These are phyloP conservation scores for Montipora foliosa DNA, from an alignment of 64 coral and sea anemone species.

Conservation along the genomic window DNA sequence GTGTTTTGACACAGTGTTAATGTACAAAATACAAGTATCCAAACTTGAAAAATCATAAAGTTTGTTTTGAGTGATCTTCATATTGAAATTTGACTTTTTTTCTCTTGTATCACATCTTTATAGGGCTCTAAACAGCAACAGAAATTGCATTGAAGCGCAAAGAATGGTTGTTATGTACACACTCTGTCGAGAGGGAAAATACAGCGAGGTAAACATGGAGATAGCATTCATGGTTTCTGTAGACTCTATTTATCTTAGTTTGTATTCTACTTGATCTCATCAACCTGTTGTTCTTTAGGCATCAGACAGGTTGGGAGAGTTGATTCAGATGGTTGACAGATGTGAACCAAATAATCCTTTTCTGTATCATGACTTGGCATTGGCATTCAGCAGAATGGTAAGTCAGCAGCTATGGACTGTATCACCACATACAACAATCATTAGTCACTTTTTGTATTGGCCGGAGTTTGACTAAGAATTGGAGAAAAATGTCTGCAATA, in stretches of 20 bases:
- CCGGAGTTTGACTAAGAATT: no score
- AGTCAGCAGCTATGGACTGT: neutral
- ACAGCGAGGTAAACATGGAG: conserved; percentile 73
- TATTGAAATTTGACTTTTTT: neutral
- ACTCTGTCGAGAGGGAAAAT: conserved; percentile 94
- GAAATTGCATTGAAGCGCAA: conserved; percentile 94
- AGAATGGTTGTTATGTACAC: conserved; percentile 85
- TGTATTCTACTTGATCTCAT: neutral
- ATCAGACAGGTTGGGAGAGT: conserved; percentile 90
- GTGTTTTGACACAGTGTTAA: no score
- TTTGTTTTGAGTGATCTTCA: no score
- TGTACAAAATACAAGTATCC: no score
- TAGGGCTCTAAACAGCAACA: conserved; percentile 83
- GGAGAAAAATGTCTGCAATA: no score
- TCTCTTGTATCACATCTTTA: neutral
- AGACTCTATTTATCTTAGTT: no score
- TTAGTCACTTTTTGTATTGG: no score
- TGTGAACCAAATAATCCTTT: conserved; percentile 92
- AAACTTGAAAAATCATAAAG: no score
- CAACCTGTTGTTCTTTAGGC: conserved; percentile 56
- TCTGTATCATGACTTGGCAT: conserved; percentile 87
- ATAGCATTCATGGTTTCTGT: no score
- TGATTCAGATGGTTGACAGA: conserved; percentile 92
- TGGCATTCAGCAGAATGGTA: conserved; percentile 89
- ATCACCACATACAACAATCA: no score